Evolutionary conservation across 2,113 vertebrate species (phyloP).

Genomic region (Panurus biarmicus): DNA sequence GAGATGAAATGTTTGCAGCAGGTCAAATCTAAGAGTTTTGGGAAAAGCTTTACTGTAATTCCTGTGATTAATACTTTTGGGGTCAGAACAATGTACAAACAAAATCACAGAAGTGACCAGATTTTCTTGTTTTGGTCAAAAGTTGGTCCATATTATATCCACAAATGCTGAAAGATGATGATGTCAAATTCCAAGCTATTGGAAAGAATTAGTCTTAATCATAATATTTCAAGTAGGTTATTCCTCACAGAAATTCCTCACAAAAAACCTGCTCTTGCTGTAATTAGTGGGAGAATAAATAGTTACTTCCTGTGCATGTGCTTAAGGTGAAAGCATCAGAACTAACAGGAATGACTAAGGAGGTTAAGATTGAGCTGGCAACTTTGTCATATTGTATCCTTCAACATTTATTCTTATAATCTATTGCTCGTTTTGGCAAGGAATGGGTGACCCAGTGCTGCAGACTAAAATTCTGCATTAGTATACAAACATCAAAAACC

Average conservation of each 20-base stretch:
- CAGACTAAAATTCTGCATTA: neutral
- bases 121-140: neutral
- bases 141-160: neutral
- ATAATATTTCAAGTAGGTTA: neutral
- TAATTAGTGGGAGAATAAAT: neutral
- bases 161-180: neutral
- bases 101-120: neutral
- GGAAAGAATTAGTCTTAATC: neutral
- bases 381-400: neutral
- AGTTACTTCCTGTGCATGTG: neutral
- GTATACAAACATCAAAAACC: neutral
- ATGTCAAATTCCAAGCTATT: neutral
- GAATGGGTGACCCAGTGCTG: neutral
- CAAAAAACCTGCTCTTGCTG: neutral
- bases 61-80: neutral
- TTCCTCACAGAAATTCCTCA: neutral
- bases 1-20: neutral
- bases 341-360: neutral
- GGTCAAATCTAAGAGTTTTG: neutral
- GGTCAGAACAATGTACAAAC: neutral
- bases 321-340: neutral
- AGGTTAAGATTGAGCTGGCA: neutral
- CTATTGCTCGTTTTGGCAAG: neutral
- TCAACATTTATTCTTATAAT: neutral
- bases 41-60: neutral